phyloP scores from a whole-genome alignment of 2,888 invertebrate species.

The Drosophila algonquin region DNA sequence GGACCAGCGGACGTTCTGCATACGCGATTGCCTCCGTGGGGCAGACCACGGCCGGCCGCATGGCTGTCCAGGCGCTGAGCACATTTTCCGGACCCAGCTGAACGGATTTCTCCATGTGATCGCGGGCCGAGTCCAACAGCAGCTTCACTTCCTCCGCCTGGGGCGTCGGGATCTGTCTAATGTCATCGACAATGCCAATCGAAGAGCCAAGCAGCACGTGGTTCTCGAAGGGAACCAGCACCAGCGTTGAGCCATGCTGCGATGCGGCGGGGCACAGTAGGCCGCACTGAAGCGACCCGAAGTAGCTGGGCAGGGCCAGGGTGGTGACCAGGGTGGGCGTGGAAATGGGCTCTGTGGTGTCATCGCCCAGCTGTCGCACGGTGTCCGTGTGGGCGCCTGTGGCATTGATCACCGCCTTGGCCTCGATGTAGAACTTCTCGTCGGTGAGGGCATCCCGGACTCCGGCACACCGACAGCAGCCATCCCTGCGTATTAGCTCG shows the following conservation, averaged over 20 bases:
- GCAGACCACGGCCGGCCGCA: conserved; percentile 97
- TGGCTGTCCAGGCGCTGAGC: conserved; percentile 98
- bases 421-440: conserved; percentile 91
- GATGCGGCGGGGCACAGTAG: conserved; percentile 95
- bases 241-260: conserved; percentile 98
- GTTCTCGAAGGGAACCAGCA: conserved; percentile 99
- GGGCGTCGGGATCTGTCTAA: conserved; percentile 95
- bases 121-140: conserved; percentile 96
- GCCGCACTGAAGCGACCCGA: conserved; percentile 98
- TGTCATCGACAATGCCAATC: conserved; percentile 92
- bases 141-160: conserved; percentile 98
- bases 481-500: conserved; percentile 88
- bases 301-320: conserved; percentile 92
- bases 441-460: conserved; percentile 91
- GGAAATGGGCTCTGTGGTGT: conserved; percentile 94
- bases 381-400: conserved; percentile 98
- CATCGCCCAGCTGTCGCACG: conserved; percentile 96
- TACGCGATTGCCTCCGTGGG: conserved; percentile 91
- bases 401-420: conserved; percentile 98
- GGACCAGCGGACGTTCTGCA: conserved; percentile 86
- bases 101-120: conserved; percentile 96
- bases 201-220: conserved; percentile 97
- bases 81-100: conserved; percentile 98
- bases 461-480: conserved; percentile 85
- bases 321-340: conserved; percentile 46